These are phyloP conservation scores for Anagyrus pseudococci DNA, from an alignment of 2,888 invertebrate species.

Conservation along the genomic window DNA sequence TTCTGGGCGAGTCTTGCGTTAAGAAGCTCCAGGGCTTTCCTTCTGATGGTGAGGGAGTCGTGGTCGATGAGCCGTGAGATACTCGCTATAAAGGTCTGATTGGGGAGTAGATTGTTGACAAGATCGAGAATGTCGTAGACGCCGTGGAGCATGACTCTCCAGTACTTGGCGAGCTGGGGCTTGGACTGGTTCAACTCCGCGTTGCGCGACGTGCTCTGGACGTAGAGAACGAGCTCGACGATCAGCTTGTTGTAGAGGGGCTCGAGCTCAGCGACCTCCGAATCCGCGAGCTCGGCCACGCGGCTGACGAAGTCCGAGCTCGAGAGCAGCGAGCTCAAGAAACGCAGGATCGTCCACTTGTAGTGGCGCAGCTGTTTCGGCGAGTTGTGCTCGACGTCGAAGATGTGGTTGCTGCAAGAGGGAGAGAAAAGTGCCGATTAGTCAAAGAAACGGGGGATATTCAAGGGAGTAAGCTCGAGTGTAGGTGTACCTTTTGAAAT, in stretches of 20 bases:
- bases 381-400: slow-evolving; percentile 70
- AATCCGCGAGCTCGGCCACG: slow-evolving; percentile 65
- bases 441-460: neutral
- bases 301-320: slow-evolving; percentile 74
- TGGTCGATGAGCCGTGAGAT: slow-evolving; percentile 77
- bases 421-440: neutral
- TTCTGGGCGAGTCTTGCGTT: slow-evolving; percentile 80
- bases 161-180: slow-evolving; percentile 73
- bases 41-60: slow-evolving; percentile 73
- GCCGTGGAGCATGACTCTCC: slow-evolving; percentile 82
- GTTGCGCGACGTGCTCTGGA: slow-evolving; percentile 71
- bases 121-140: slow-evolving; percentile 76
- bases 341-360: slow-evolving; percentile 80
- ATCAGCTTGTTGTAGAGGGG: slow-evolving; percentile 73
- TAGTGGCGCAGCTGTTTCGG: slow-evolving; percentile 83
- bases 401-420: slow-evolving; percentile 62
- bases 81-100: slow-evolving; percentile 80
- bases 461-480: neutral
- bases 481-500: slow-evolving; percentile 26
- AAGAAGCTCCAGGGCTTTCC: slow-evolving; percentile 85
- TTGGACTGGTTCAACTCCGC: slow-evolving; percentile 69
- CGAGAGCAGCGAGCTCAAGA: slow-evolving; percentile 74
- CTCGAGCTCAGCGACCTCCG: slow-evolving; percentile 66
- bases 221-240: slow-evolving; percentile 71
- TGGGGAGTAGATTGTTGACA: slow-evolving; percentile 79